These are phyloP conservation scores for Malacoraja senta DNA, from an alignment of 2,797 vertebrate species.

Conservation along the genomic window DNA sequence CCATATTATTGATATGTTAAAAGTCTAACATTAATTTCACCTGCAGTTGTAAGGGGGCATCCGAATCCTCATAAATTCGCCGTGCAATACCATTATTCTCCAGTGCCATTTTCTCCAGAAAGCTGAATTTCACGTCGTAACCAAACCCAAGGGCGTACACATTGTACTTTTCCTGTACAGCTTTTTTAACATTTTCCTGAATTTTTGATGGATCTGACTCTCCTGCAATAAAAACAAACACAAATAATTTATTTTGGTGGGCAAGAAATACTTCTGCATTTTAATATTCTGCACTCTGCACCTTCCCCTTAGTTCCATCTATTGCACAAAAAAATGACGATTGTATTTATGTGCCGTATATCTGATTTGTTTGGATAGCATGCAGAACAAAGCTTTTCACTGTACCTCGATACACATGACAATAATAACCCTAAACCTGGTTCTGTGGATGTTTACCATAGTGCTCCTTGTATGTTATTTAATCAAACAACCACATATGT, in stretches of 20 bases:
- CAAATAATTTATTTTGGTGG: neutral
- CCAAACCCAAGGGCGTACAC: conserved; percentile 88
- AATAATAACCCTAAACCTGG: too few relatives aligned
- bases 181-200: conserved; percentile 61
- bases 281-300: too few relatives aligned
- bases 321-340: too few relatives aligned
- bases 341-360: too few relatives aligned
- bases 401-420: too few relatives aligned
- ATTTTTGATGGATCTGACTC: conserved; percentile 58
- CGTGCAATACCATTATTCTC: conserved; percentile 72
- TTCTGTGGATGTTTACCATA: too few relatives aligned
- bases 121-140: conserved; percentile 76
- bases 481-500: too few relatives aligned
- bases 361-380: too few relatives aligned
- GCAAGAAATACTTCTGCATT: too few relatives aligned
- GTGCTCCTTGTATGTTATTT: too few relatives aligned
- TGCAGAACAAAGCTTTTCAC: too few relatives aligned
- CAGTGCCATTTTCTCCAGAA: conserved; percentile 81
- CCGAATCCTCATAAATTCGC: conserved; percentile 80
- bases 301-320: too few relatives aligned
- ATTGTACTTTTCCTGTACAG: conserved; percentile 60
- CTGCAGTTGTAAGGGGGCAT: conserved; percentile 81
- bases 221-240: conserved; percentile 53
- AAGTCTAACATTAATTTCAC: conserved; percentile 50
- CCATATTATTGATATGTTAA: neutral